phyloP scores from a whole-genome alignment of 1,140 invertebrate species.

The Trigoniulus corallinus region DNA sequence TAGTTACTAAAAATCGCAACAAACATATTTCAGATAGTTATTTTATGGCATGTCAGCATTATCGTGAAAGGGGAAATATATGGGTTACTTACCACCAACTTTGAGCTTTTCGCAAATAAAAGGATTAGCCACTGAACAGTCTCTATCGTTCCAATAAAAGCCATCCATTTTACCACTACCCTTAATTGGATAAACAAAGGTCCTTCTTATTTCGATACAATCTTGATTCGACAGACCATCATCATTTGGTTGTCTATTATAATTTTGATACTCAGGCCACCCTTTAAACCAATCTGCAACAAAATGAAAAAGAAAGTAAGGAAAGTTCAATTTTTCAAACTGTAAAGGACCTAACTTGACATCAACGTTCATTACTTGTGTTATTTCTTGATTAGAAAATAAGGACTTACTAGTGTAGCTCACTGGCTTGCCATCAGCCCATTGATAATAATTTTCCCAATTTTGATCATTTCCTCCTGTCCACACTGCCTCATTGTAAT shows the following conservation, averaged over 20 bases:
- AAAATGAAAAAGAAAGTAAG: conserved; percentile 1
- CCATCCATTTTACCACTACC: conserved; percentile 17
- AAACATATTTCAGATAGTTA: background rate
- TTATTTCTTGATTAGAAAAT: too few relatives aligned
- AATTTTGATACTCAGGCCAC: conserved; percentile 40
- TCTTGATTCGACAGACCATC: conserved; percentile 57
- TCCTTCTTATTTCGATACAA: conserved; percentile 51
- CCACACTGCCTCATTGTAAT: conserved; percentile 40
- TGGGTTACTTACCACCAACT: conserved; percentile 35
- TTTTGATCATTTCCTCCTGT: conserved; percentile 52
- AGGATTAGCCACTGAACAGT: conserved; percentile 47
- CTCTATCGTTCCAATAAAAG: conserved; percentile 57
- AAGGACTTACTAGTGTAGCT: too few relatives aligned
- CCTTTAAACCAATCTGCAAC: conserved; percentile 60
- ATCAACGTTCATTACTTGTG: too few relatives aligned
- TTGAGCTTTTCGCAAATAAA: conserved; percentile 47
- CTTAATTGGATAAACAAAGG: conserved; percentile 35
- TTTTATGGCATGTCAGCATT: too few relatives aligned
- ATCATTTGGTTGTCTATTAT: conserved; percentile 57
- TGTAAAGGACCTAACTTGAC: too few relatives aligned
- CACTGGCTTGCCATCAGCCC: conserved; percentile 52
- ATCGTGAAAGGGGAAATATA: too few relatives aligned
- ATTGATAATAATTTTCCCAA: conserved; percentile 54
- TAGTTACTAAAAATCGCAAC: conserved; percentile 9
- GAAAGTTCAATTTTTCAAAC: background rate